Conservation (phyloP, 2,113 vertebrate species). For the Paramormyrops kingsleyae region DNA sequence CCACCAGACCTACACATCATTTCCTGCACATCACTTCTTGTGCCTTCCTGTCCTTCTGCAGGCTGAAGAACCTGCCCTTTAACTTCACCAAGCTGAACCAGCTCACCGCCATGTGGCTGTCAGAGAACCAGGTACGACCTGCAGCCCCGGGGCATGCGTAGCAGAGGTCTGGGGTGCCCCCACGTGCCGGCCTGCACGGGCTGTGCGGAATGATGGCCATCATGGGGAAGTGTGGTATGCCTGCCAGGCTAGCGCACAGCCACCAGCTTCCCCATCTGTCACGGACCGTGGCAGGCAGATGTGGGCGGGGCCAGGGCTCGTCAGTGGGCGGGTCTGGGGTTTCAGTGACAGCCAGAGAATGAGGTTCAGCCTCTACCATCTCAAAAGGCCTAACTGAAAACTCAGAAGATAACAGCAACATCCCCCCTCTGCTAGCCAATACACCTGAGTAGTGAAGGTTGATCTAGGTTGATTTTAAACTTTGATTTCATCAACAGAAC, state of each 20-base stretch:
- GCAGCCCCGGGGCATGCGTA: neutral
- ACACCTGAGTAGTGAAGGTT: neutral
- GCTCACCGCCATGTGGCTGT: constrained; percentile 97
- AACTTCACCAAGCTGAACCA: constrained; percentile 91
- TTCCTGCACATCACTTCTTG: neutral
- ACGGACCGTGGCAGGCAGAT: neutral
- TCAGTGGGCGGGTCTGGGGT: neutral
- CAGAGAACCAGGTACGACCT: constrained; percentile 87
- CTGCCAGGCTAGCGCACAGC: neutral
- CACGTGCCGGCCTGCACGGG: neutral
- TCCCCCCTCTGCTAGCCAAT: neutral
- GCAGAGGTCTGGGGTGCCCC: neutral
- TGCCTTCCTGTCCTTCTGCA: constrained; percentile 44
- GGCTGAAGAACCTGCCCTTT: constrained; percentile 90
- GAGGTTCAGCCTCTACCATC: neutral
- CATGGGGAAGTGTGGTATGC: neutral
- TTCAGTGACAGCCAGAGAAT: neutral
- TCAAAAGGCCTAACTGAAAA: neutral
- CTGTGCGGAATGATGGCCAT: neutral
- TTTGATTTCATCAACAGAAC: neutral
- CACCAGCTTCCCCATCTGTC: neutral
- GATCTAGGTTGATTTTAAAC: neutral
- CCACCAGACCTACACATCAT: neutral
- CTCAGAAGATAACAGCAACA: neutral
- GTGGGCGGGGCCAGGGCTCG: neutral